A percentile compares a stretch with the other conserved stretches of the same genome.
Conservation (phyloP, 2,888 invertebrate genomes). For the Metallyticus violacea region DNA sequence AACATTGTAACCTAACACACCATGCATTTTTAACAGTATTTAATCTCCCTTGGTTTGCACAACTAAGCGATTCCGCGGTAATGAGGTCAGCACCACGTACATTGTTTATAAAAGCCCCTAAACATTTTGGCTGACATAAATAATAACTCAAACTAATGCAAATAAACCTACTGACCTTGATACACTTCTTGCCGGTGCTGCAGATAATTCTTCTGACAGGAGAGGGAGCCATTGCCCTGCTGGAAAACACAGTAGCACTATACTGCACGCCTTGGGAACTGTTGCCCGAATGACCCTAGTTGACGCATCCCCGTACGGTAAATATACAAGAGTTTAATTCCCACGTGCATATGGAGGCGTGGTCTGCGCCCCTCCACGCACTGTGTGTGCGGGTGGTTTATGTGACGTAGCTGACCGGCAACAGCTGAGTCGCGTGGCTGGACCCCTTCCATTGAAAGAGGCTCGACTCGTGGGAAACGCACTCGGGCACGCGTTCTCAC, state of each 20-base stretch:
- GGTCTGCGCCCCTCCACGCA: not conserved
- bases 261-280: not conserved
- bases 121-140: not conserved
- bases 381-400: not conserved
- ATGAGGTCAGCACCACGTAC: too few species aligned
- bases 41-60: too few species aligned
- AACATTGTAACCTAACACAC: too few species aligned
- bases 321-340: not conserved
- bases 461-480: not conserved
- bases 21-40: too few species aligned
- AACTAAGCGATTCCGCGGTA: too few species aligned
- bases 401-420: not conserved
- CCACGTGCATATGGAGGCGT: not conserved
- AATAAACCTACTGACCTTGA: conserved; percentile 3
- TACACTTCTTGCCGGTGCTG: conserved; percentile 21
- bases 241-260: not conserved
- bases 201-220: conserved; percentile 9
- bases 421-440: conserved; percentile 9
- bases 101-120: too few species aligned
- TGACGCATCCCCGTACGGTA: not conserved
- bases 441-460: not conserved
- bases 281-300: not conserved
- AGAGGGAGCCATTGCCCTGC: not conserved
- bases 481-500: conserved; percentile 18
- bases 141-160: not conserved